Conservation (phyloP, 2,113 vertebrate species). For the Jacana jacana region DNA sequence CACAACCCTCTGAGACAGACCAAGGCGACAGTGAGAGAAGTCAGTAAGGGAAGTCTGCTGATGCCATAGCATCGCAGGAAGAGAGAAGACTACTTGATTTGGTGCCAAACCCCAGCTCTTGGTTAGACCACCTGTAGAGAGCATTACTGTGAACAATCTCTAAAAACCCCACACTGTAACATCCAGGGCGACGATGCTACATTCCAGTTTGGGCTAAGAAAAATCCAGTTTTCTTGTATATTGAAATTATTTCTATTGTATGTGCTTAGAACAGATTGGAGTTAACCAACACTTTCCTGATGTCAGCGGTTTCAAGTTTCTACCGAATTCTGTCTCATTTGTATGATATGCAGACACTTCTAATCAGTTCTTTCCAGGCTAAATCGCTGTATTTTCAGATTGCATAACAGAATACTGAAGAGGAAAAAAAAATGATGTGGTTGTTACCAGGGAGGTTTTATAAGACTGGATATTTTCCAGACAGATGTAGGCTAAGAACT, state of each 20-base stretch:
- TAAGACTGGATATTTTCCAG: background rate
- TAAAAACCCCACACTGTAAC: background rate
- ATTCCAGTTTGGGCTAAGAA: background rate
- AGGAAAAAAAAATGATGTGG: background rate
- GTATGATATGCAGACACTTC: background rate
- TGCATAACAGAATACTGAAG: background rate
- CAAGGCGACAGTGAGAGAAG: background rate
- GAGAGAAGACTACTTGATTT: background rate
- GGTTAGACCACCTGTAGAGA: background rate
- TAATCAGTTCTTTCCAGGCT: background rate
- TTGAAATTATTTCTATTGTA: background rate
- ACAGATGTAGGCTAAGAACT: background rate
- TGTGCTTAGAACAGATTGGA: background rate
- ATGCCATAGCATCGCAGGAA: background rate
- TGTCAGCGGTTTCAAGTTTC: background rate
- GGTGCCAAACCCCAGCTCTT: background rate
- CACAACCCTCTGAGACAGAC: background rate
- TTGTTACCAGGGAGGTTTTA: background rate
- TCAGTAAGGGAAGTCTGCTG: background rate
- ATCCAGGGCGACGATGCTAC: background rate
- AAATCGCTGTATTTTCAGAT: background rate
- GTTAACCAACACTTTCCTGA: background rate
- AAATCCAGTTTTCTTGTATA: background rate
- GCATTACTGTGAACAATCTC: background rate
- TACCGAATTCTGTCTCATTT: background rate